Evolutionary conservation across 2,113 vertebrate genomes (phyloP).

Genomic region (Malaclemys terrapin): DNA sequence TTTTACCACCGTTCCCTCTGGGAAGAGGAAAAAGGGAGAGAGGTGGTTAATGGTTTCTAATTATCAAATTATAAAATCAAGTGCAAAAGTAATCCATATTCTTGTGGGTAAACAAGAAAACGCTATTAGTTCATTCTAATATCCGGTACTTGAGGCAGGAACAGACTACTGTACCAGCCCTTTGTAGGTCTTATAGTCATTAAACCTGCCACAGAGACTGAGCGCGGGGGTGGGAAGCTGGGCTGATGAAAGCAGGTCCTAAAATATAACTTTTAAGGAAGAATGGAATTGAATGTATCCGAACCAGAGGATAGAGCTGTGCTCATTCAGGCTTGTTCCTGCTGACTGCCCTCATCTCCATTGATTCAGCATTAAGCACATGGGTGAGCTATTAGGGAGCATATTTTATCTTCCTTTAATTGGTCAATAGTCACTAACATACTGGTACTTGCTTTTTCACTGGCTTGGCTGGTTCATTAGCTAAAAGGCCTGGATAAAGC

Average conservation of each 20-base stretch:
- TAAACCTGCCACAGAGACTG: not conserved
- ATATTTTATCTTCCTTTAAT: slow-evolving; percentile 24
- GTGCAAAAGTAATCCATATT: not conserved
- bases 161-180: not conserved
- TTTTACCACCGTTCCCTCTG: not conserved
- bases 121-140: not conserved
- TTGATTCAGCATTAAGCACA: not conserved
- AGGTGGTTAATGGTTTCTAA: not conserved
- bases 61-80: slow-evolving; percentile 14
- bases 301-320: fast-evolving
- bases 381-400: not conserved
- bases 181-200: not conserved
- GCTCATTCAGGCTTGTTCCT: not conserved
- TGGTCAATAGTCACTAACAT: not conserved
- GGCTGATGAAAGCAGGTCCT: not conserved
- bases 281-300: not conserved
- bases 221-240: not conserved
- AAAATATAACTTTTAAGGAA: not conserved
- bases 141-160: not conserved
- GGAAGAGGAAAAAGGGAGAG: not conserved
- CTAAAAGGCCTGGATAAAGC: not conserved
- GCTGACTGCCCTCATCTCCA: not conserved
- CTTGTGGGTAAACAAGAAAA: not conserved
- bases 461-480: not conserved
- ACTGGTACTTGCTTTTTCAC: not conserved